Conservation (phyloP, 2,888 invertebrate genomes). For the Leucophenga maculata region DNA sequence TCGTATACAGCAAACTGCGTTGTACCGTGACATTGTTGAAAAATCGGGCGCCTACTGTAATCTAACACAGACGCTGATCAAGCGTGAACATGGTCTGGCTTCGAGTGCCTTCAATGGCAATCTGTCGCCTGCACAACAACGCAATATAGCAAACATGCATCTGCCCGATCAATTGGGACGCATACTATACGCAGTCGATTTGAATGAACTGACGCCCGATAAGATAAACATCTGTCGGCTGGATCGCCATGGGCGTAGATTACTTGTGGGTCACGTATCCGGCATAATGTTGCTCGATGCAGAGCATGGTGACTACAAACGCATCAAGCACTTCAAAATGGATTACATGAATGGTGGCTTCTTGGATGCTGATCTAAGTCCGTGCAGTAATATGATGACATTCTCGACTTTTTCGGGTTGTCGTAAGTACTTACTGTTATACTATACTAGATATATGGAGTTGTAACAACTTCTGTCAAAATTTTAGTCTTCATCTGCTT, state of each 20-base stretch:
- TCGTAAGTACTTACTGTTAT: neutral
- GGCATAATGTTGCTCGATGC: neutral
- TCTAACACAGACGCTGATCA: too few species aligned
- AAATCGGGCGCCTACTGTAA: neutral
- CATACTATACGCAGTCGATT: neutral
- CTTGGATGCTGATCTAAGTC: constrained; percentile 5
- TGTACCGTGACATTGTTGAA: neutral
- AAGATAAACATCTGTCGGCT: constrained; percentile 2
- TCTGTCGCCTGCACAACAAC: constrained; percentile 3
- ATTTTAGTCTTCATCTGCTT: neutral
- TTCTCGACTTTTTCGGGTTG: neutral
- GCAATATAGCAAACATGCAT: constrained; percentile 4
- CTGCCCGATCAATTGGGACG: neutral
- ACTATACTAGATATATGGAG: too few species aligned
- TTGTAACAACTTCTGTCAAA: neutral
- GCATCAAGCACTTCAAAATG: too few species aligned
- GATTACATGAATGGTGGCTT: neutral
- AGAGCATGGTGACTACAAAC: neutral
- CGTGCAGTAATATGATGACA: neutral
- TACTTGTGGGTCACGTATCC: neutral
- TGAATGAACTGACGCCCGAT: neutral
- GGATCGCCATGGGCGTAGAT: neutral
- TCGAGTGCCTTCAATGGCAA: neutral
- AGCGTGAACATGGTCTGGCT: constrained; percentile 13
- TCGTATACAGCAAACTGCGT: neutral